These are phyloP conservation scores for Caenorhabditis inopinata DNA, from an alignment of 1,140 invertebrate species.

Conservation along the genomic window DNA sequence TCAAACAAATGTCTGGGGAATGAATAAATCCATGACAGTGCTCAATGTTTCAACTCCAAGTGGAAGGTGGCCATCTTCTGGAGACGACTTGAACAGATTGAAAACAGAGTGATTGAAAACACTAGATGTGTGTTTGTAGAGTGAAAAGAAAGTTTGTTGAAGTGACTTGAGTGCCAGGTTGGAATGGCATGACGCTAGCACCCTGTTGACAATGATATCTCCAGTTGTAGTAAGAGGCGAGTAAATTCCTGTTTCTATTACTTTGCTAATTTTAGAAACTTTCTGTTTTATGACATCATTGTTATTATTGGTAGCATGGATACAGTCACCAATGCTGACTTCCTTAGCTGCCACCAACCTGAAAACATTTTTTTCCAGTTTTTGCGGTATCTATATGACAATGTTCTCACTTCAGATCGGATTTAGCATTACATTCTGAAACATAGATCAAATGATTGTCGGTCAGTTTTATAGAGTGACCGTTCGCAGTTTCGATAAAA, in stretches of 20 bases:
- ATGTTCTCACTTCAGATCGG: not conserved
- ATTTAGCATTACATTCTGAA: slow-evolving; percentile 32
- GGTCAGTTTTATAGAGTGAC: slow-evolving; percentile 43
- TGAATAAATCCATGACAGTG: slow-evolving; percentile 40
- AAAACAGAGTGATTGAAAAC: not conserved
- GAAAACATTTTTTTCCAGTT: not conserved
- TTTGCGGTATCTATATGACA: not conserved
- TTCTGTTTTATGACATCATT: slow-evolving; percentile 16
- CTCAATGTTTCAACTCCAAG: slow-evolving; percentile 43
- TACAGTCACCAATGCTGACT: slow-evolving; percentile 32
- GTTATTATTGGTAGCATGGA: not conserved
- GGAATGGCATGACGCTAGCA: slow-evolving; percentile 47
- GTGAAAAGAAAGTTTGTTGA: slow-evolving; percentile 46
- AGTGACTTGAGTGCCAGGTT: slow-evolving; percentile 47
- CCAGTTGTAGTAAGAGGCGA: slow-evolving; percentile 46
- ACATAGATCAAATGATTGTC: slow-evolving; percentile 50
- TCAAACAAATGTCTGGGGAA: slow-evolving; percentile 35
- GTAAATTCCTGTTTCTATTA: slow-evolving; percentile 39
- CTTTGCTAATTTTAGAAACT: slow-evolving; percentile 31
- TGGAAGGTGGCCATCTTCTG: slow-evolving; percentile 23
- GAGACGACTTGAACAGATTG: not conserved
- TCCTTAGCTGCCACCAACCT: slow-evolving; percentile 32
- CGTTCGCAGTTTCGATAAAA: not conserved
- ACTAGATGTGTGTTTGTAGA: slow-evolving; percentile 34
- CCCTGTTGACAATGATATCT: slow-evolving; percentile 49